Percentiles rank a stretch among this genome's conserved stretches.
These are phyloP conservation scores for Pyrochroa serraticornis DNA, from an alignment of 2,888 invertebrate genomes.

Conservation along the genomic window DNA sequence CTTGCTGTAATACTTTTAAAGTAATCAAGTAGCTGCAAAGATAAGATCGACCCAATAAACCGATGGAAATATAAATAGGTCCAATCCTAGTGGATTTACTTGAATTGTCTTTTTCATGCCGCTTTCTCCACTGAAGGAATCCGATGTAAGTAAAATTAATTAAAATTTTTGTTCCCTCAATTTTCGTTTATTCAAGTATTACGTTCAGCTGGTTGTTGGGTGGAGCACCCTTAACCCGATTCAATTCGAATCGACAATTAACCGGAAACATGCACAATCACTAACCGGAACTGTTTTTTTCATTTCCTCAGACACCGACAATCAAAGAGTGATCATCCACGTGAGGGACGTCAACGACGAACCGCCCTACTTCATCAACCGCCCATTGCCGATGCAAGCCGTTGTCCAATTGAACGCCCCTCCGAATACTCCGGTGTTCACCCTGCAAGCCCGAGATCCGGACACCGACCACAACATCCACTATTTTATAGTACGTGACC, in stretches of 20 bases:
- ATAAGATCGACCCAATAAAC: background rate
- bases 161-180: too few relatives aligned
- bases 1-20: too few relatives aligned
- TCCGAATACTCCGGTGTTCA: slow-evolving; percentile 94
- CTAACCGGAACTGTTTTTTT: slow-evolving; percentile 14
- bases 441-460: slow-evolving; percentile 95
- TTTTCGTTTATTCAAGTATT: slow-evolving; percentile 4
- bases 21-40: too few relatives aligned
- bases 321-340: slow-evolving; percentile 92
- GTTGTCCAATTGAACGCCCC: slow-evolving; percentile 95
- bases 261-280: slow-evolving; percentile 8
- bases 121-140: slow-evolving; percentile 49
- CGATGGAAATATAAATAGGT: slow-evolving; percentile 2
- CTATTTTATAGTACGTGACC: slow-evolving; percentile 92
- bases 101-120: slow-evolving; percentile 48
- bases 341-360: slow-evolving; percentile 97
- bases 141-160: slow-evolving; percentile 56
- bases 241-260: slow-evolving; percentile 12
- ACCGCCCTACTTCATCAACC: slow-evolving; percentile 95
- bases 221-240: background rate
- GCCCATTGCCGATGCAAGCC: slow-evolving; percentile 95
- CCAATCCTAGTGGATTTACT: slow-evolving; percentile 22
- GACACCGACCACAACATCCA: slow-evolving; percentile 96
- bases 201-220: background rate
- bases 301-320: slow-evolving; percentile 79